phyloP scores from a whole-genome alignment of 1,140 invertebrate species.

The Calephelis nemesis region DNA sequence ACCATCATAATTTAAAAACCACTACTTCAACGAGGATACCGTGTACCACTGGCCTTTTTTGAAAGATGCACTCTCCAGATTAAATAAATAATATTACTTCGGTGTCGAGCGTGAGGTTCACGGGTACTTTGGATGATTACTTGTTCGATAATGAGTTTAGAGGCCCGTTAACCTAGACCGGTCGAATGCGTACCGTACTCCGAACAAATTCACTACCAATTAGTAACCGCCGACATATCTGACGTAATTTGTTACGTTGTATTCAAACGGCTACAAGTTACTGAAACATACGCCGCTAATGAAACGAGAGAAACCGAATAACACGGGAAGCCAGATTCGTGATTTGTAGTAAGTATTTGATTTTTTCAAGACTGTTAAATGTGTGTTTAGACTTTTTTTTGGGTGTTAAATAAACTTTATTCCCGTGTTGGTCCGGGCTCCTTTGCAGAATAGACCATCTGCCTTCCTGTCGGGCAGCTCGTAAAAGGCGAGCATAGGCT shows the following conservation, averaged over 20 bases:
- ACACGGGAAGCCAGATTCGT: too few relatives aligned
- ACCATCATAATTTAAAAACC: not conserved
- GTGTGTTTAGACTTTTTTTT: not conserved
- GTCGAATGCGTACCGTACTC: constrained; percentile 50
- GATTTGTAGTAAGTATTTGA: too few relatives aligned
- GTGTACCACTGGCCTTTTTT: constrained; percentile 20
- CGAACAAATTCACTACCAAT: constrained; percentile 53
- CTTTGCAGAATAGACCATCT: too few relatives aligned
- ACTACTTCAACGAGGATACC: not conserved
- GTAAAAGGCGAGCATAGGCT: too few relatives aligned
- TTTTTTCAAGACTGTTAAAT: too few relatives aligned
- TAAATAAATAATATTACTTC: constrained; percentile 45
- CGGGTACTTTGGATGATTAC: constrained; percentile 57
- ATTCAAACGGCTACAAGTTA: constrained; percentile 26
- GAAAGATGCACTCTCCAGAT: constrained; percentile 38
- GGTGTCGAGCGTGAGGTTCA: constrained; percentile 48
- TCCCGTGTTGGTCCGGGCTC: too few relatives aligned
- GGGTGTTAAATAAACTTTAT: too few relatives aligned
- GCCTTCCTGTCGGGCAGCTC: too few relatives aligned
- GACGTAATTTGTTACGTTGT: constrained; percentile 47
- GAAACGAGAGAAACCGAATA: not conserved
- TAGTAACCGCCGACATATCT: constrained; percentile 55
- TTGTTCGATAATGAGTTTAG: constrained; percentile 65
- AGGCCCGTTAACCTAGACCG: constrained; percentile 58
- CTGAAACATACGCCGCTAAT: constrained; percentile 11